Evolutionary conservation across 2,113 vertebrate genomes (phyloP).

Genomic region (Mionectes macconnelli): DNA sequence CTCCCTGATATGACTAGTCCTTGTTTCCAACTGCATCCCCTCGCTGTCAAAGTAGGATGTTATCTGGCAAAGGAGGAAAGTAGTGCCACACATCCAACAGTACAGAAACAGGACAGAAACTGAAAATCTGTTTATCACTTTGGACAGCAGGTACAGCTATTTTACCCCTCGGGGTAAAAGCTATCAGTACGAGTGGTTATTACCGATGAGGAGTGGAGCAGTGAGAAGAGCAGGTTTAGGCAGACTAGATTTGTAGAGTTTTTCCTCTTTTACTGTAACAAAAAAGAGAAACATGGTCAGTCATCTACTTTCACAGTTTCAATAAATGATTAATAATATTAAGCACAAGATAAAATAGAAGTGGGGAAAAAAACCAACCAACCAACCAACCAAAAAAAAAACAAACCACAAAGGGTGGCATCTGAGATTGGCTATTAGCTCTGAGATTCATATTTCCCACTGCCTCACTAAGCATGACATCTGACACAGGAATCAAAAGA

Average conservation of each 20-base stretch:
- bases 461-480: background rate
- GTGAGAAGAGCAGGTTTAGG: background rate
- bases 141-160: background rate
- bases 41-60: rapidly evolving
- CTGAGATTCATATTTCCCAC: background rate
- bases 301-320: background rate
- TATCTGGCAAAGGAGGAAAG: background rate
- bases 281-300: background rate
- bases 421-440: background rate
- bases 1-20: background rate
- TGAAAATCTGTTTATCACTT: background rate
- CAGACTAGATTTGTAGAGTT: background rate
- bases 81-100: background rate
- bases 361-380: rapidly evolving
- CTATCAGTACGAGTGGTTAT: background rate
- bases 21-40: background rate
- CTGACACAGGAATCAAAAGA: background rate
- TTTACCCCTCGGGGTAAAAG: background rate
- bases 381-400: too few species aligned
- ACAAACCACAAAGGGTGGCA: background rate
- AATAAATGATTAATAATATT: background rate
- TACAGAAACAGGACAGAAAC: background rate
- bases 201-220: background rate
- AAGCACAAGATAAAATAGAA: background rate
- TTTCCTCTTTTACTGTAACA: background rate